A percentile compares a stretch with the other conserved stretches of the same genome.
phyloP scores from a whole-genome alignment of 2,888 invertebrate species.

The Ornithoptera priamus region DNA sequence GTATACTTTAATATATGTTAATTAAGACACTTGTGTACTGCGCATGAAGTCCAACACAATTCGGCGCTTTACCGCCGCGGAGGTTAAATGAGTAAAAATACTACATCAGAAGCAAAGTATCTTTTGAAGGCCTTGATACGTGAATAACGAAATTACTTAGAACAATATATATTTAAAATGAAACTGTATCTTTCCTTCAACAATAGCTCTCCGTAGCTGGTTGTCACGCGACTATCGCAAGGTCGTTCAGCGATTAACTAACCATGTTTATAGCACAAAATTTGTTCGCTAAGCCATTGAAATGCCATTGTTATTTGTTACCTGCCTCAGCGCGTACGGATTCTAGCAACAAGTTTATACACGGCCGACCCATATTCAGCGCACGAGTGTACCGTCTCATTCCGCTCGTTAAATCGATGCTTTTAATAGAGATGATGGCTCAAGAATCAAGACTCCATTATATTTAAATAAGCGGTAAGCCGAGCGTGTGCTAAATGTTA shows the following conservation, averaged over 20 bases:
- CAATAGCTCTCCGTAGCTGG: slow-evolving; percentile 4
- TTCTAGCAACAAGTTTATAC: slow-evolving; percentile 44
- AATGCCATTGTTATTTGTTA: slow-evolving; percentile 36
- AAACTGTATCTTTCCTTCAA: slow-evolving; percentile 15
- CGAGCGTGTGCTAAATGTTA: slow-evolving; percentile 56
- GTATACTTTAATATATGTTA: no score
- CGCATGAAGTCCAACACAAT: no score
- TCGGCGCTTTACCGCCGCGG: no score
- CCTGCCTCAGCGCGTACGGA: slow-evolving; percentile 36
- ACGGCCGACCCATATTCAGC: slow-evolving; percentile 60
- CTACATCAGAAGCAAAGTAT: no score
- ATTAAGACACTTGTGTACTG: no score
- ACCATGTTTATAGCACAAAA: slow-evolving; percentile 18
- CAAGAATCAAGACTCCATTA: slow-evolving; percentile 54
- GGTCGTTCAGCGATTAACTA: slow-evolving; percentile 14
- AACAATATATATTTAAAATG: slow-evolving; percentile 8
- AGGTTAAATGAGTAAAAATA: no score
- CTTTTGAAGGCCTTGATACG: not conserved
- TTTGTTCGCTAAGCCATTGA: slow-evolving; percentile 18
- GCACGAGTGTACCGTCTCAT: slow-evolving; percentile 51
- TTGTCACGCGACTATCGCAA: slow-evolving; percentile 19
- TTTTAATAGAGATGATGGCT: slow-evolving; percentile 72
- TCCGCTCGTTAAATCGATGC: slow-evolving; percentile 71
- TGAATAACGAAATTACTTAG: not conserved
- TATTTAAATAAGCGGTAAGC: slow-evolving; percentile 57